These are phyloP conservation scores for Trachelus tabidus DNA, from an alignment of 2,888 invertebrate genomes.

Conservation along the genomic window DNA sequence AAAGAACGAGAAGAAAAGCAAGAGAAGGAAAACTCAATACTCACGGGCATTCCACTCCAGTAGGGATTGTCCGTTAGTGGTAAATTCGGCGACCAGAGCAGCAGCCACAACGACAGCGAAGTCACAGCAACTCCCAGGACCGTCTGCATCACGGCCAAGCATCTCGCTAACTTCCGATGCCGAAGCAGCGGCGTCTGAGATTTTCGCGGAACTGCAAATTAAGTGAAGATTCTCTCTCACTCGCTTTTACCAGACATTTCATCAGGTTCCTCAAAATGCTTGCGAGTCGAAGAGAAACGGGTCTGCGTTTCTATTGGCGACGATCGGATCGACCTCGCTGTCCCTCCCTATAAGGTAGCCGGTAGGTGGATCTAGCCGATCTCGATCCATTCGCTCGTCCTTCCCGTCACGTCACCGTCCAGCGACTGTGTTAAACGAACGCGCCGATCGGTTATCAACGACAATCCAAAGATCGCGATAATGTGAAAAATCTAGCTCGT, in stretches of 20 bases:
- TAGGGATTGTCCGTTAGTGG: conserved; percentile 73
- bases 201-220: conserved; percentile 66
- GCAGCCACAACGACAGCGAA: conserved; percentile 71
- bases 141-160: conserved; percentile 67
- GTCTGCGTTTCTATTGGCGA: neutral
- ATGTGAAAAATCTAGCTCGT: too few relatives aligned
- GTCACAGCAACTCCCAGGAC: conserved; percentile 70
- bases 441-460: too few relatives aligned
- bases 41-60: conserved; percentile 75
- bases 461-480: too few relatives aligned
- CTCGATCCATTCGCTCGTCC: too few relatives aligned
- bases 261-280: neutral
- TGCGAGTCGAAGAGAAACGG: neutral
- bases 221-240: neutral
- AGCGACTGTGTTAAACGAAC: too few relatives aligned
- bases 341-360: neutral
- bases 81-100: conserved; percentile 72
- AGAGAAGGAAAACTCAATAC: conserved; percentile 23
- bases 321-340: neutral
- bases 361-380: neutral
- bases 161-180: conserved; percentile 67
- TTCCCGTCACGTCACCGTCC: too few relatives aligned
- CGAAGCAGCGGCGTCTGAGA: conserved; percentile 68
- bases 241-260: neutral
- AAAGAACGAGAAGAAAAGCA: too few relatives aligned